Evolutionary conservation across 2,797 vertebrate species (phyloP).

Genomic region (Esox masquinongy): DNA sequence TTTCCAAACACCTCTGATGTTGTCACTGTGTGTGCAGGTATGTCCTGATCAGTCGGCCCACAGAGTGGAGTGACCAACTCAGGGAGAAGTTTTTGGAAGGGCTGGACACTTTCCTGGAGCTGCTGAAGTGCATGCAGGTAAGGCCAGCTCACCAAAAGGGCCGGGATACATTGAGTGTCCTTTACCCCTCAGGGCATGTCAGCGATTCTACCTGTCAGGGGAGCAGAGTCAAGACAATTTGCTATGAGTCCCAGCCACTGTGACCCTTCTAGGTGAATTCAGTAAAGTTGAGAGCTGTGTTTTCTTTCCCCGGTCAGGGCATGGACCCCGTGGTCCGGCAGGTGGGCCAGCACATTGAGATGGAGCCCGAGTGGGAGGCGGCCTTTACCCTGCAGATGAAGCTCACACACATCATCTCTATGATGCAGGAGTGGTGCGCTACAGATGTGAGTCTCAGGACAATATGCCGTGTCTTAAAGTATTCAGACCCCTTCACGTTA

Average conservation of each 20-base stretch:
- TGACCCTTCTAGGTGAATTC: background rate
- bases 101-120: conserved; percentile 89
- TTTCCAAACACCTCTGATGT: conserved; percentile 4
- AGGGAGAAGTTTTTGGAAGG: conserved; percentile 91
- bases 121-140: conserved; percentile 98
- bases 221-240: background rate
- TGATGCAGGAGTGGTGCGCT: conserved; percentile 97
- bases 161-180: background rate
- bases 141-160: background rate
- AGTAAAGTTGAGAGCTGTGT: background rate
- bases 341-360: conserved; percentile 97
- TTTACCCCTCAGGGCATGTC: background rate
- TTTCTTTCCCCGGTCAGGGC: conserved; percentile 71
- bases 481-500: too few species aligned
- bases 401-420: conserved; percentile 93
- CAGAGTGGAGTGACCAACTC: conserved; percentile 87
- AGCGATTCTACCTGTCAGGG: background rate
- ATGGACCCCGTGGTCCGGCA: conserved; percentile 97
- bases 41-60: conserved; percentile 89
- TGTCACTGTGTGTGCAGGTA: conserved; percentile 74
- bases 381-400: conserved; percentile 98
- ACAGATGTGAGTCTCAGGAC: conserved; percentile 81
- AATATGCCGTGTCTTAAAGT: too few species aligned
- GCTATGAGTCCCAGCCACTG: too few species aligned
- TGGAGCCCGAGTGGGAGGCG: conserved; percentile 99